Evolutionary conservation across 1,140 invertebrate species (phyloP).

Genomic region (Dinothrombium tinctorium): DNA sequence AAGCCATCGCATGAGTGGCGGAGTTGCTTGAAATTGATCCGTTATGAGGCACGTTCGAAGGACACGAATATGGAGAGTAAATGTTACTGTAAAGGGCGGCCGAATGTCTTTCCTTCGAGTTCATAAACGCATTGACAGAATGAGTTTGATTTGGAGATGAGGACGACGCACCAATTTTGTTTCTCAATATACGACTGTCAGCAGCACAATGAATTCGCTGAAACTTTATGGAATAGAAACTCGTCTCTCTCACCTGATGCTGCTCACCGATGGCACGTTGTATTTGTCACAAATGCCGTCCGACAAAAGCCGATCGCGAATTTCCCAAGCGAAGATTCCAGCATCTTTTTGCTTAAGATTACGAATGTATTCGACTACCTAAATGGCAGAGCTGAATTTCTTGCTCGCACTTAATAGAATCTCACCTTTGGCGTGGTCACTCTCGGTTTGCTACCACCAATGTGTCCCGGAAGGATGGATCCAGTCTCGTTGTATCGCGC

Average conservation of each 20-base stretch:
- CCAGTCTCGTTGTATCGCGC: constrained; percentile 70
- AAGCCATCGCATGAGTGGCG: too few species aligned
- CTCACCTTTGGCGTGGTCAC: constrained; percentile 79
- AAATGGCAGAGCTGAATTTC: constrained; percentile 4
- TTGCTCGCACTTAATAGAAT: constrained; percentile 1
- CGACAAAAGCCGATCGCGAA: constrained; percentile 76
- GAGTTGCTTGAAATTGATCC: too few species aligned
- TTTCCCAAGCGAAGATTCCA: constrained; percentile 99
- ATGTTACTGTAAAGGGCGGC: too few species aligned
- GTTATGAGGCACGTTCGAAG: too few species aligned
- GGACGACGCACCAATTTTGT: too few species aligned
- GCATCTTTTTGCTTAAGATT: constrained; percentile 82
- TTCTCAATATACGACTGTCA: too few species aligned
- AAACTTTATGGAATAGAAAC: too few species aligned
- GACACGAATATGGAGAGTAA: too few species aligned
- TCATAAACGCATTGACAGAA: too few species aligned
- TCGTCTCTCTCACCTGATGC: constrained; percentile 37
- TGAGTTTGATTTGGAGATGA: too few species aligned
- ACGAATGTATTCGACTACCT: constrained; percentile 65
- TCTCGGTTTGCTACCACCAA: constrained; percentile 74
- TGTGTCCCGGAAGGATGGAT: constrained; percentile 74
- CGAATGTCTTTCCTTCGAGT: too few species aligned
- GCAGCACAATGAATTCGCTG: too few species aligned
- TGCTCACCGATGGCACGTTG: constrained; percentile 90
- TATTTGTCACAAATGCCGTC: constrained; percentile 94